Base-by-base conservation (phyloP, 1,140 invertebrate species). In the Hydropsyche tenuis region DNA sequence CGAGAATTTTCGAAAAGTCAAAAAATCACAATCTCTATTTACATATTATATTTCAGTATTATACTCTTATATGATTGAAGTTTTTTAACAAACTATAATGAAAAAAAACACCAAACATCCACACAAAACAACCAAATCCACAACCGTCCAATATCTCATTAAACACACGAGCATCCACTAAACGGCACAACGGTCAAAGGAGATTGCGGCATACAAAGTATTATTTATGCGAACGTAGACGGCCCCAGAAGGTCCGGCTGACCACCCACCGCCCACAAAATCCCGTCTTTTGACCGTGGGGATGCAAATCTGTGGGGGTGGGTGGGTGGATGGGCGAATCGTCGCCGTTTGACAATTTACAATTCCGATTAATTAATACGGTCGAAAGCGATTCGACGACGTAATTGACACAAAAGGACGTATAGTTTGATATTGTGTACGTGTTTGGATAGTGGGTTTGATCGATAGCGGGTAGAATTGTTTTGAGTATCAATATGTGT, bases 331-430 rank as follows among this genome's bases (percentile, higher is more conserved):
- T n/a, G n/a, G n/a, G n/a, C n/a, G 9, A 16, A 18, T 20, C 16
- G 48, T 53, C 16, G 48, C 48, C 60, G 23, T 63, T 63, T 63
- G 60, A 63, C 60, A 63, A 63, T 63, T 63, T 63, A 63, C 60
- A 63, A 63, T 63, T 63, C 30, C 60, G 25, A 63, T 63, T 63
- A 63, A 63, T 63, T 53, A 53, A 53, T 53, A 53, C 48, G 48
- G 20, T 16, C 20, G n/a, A n/a, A n/a, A n/a, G n/a, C 9, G 48
- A 7, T 16, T 11, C 20, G 18, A 53, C 48, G 48, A 53, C 20
- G 30, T 37, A 37, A 37, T 18, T 18, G 6, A 53, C 18, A 53
- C 48, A 53, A 1, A 53, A 18, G 48, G n/a, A 60, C 23, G 56
- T 60, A 60, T 60, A 25, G 5, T 14, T 18, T 60, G 11, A 9